phyloP scores from a whole-genome alignment of 2,797 vertebrate genomes.

The Peromyscus nudipes region DNA sequence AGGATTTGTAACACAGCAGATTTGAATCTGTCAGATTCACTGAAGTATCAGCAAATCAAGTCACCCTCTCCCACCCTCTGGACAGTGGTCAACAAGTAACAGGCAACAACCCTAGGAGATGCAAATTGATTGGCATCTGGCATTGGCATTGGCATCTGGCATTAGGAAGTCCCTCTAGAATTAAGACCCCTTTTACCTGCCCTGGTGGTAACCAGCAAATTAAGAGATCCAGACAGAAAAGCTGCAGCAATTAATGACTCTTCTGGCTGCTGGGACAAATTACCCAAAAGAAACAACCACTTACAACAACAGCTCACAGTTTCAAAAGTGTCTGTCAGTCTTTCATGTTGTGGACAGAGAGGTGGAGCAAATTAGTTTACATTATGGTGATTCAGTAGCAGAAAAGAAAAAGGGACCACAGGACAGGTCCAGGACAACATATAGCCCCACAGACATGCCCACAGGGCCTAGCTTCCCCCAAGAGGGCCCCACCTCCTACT shows the following conservation, averaged over 20 bases:
- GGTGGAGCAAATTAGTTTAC: neutral
- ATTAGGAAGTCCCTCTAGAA: neutral
- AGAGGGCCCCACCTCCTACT: neutral
- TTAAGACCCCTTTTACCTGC: neutral
- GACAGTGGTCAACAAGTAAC: neutral
- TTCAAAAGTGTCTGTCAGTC: neutral
- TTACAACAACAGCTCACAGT: neutral
- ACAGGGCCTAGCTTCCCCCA: neutral
- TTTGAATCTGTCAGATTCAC: neutral
- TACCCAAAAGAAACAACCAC: neutral
- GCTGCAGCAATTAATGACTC: neutral
- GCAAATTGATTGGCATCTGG: neutral
- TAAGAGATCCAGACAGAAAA: neutral
- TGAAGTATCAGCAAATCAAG: neutral
- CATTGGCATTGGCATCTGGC: too few relatives aligned
- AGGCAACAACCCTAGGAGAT: neutral
- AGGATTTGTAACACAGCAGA: neutral
- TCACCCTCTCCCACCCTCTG: neutral
- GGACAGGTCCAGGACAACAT: neutral
- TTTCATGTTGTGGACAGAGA: neutral
- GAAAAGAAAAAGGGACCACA: neutral
- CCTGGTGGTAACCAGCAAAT: neutral
- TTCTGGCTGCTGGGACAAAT: neutral
- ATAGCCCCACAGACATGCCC: neutral
- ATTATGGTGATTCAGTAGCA: neutral